Conservation (phyloP, 2,888 invertebrate genomes). For the Marasmarcha lunaedactyla region DNA sequence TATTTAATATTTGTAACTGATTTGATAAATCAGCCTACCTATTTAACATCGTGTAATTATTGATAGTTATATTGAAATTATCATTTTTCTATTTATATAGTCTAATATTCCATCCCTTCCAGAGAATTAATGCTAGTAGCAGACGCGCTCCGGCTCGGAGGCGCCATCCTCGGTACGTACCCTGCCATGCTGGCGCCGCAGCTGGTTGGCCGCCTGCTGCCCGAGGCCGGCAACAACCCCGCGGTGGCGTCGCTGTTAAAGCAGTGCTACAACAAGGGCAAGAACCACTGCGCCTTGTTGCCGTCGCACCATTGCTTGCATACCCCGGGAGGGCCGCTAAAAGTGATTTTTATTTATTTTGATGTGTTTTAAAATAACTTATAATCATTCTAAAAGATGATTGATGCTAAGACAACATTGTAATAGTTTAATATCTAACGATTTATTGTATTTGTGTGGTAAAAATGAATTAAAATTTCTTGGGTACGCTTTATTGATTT, state of each 20-base stretch:
- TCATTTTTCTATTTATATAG: no score
- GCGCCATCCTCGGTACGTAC: conserved; percentile 90
- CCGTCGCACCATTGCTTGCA: conserved; percentile 96
- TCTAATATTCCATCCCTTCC: no score
- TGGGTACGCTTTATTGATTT: no score
- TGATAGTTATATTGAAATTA: no score
- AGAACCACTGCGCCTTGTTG: conserved; percentile 88
- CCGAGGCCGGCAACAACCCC: conserved; percentile 77
- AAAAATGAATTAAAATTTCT: no score
- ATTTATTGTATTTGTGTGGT: no score
- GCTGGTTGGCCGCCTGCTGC: conserved; percentile 90
- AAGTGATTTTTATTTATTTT: conserved; percentile 65
- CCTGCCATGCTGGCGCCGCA: conserved; percentile 98
- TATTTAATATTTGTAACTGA: no score
- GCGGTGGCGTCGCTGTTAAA: conserved; percentile 88
- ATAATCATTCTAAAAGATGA: neutral
- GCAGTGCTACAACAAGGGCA: conserved; percentile 92
- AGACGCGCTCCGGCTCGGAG: conserved; percentile 92
- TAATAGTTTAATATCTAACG: no score
- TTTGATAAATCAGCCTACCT: no score
- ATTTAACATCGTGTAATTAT: no score
- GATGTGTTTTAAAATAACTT: neutral
- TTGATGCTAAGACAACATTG: no score
- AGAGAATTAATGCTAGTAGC: conserved; percentile 93
- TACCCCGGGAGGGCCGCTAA: conserved; percentile 98